phyloP scores from a whole-genome alignment of 2,888 invertebrate genomes.

The Agriopis marginaria region DNA sequence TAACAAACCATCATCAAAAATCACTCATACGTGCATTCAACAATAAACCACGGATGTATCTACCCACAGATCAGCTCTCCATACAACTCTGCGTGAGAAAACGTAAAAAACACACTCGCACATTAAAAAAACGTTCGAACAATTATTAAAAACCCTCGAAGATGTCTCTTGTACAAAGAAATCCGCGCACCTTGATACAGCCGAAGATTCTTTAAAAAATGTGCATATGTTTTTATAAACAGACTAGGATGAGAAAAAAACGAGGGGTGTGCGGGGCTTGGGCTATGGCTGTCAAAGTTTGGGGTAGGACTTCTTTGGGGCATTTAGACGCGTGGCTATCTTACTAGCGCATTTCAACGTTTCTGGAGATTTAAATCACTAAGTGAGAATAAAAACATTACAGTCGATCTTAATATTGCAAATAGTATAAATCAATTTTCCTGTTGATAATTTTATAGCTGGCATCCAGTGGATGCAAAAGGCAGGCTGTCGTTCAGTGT shows the following conservation, averaged over 20 bases:
- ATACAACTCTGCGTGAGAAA: constrained; percentile 83
- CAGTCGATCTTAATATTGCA: too few relatives aligned
- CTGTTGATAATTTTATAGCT: too few relatives aligned
- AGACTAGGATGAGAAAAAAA: constrained; percentile 66
- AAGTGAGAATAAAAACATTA: too few relatives aligned
- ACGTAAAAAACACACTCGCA: constrained; percentile 81
- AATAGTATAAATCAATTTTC: too few relatives aligned
- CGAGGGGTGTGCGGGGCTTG: constrained; percentile 59
- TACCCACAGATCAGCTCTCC: constrained; percentile 83
- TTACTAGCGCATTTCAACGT: too few relatives aligned
- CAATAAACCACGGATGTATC: constrained; percentile 79
- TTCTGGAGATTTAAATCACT: too few relatives aligned
- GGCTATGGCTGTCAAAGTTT: constrained; percentile 61
- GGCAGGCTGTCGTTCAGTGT: too few relatives aligned
- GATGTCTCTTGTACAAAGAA: constrained; percentile 79
- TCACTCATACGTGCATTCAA: constrained; percentile 69
- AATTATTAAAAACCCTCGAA: constrained; percentile 80
- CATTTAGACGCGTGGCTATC: too few relatives aligned
- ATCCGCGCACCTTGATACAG: constrained; percentile 74
- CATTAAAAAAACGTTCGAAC: constrained; percentile 78
- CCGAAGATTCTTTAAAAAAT: constrained; percentile 82
- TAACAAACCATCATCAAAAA: constrained; percentile 63
- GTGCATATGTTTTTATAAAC: constrained; percentile 85
- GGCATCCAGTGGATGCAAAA: too few relatives aligned
- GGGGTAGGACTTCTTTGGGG: constrained; percentile 1